Base-by-base conservation (phyloP, 2,797 vertebrate species). In the Hylomyscus alleni region DNA sequence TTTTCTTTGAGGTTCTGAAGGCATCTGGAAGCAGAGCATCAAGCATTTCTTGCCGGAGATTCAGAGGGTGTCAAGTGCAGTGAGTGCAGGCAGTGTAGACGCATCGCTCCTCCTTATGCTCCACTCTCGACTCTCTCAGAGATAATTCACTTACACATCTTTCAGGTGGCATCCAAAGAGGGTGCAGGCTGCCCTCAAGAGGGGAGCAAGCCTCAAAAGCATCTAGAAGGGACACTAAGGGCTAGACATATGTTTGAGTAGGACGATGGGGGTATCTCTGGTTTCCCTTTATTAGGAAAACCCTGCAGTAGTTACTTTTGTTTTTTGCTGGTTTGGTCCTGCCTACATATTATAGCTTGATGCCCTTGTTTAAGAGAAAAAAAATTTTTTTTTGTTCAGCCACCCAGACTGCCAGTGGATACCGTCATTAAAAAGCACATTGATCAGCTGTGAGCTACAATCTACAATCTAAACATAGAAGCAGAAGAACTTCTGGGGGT, bases 351-450 rank as follows among this genome's bases (percentile, higher is more conserved):
- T 52, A 6, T 44, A 47, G 8, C 67, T 56, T 24, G 13, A 92
- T 87, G 75, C 82, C 31, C 72, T 77, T 90, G 29, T 52, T 93
- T 73, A 97, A 97, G 77, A 56, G 81, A 72, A 89, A 94, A 8
- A 44, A 44, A 44, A 44, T 44, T 54, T 31, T 54, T 31, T 93
- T 94, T 65, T 56, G 34, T 56, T 58, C 22, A 62, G 20, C 52
- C n/a, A 15, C 83, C 76, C 87, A 67, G 62, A 90, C 12, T 89
- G 52, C 56, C 20, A 1, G 52, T 65, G 14, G 5, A 20, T 56
- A 24, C 17, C 26, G 92, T 84, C 60, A 60, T 52, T 72, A 69
- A 80, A 95, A 90, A 85, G 44, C 62, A 13, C 62, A 93, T 10
- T 47, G 31, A 76, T 76, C 40, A 54, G 29, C 24, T 78, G 24